These are phyloP conservation scores for Leptodirus hochenwartii DNA, from an alignment of 2,888 invertebrate species.

Conservation along the genomic window DNA sequence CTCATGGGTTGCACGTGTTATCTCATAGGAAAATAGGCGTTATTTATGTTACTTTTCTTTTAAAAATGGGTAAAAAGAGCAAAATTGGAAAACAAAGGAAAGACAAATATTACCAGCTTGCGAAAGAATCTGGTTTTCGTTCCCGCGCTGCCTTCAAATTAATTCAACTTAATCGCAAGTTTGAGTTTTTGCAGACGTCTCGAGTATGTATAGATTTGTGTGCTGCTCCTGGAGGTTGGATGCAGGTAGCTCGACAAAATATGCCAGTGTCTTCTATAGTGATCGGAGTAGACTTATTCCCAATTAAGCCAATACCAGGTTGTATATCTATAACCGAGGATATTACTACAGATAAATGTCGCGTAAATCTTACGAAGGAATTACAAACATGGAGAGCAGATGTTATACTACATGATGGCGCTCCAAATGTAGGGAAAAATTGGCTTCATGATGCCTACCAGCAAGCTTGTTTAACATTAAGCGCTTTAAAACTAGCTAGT, in stretches of 20 bases:
- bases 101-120: constrained; percentile 96
- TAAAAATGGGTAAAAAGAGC: constrained; percentile 81
- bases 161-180: constrained; percentile 93
- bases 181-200: constrained; percentile 88
- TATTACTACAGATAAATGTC: constrained; percentile 92
- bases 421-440: constrained; percentile 92
- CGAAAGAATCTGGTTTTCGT: constrained; percentile 95
- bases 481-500: constrained; percentile 81
- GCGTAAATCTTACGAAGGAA: constrained; percentile 60
- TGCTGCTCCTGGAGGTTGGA: constrained; percentile 99
- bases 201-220: constrained; percentile 95
- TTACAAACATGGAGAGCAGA: constrained; percentile 94
- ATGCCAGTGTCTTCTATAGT: constrained; percentile 95
- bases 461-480: constrained; percentile 80
- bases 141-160: constrained; percentile 99
- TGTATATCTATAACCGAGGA: constrained; percentile 84
- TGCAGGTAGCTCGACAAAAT: constrained; percentile 94
- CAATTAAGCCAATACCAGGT: constrained; percentile 79
- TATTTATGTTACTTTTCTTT: no score
- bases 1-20: no score
- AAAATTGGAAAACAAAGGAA: constrained; percentile 96
- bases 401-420: constrained; percentile 91
- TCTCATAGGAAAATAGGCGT: no score
- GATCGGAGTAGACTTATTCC: constrained; percentile 84
- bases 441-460: constrained; percentile 97